phyloP scores from a whole-genome alignment of 1,140 invertebrate genomes.

The Belonocnema kinseyi region DNA sequence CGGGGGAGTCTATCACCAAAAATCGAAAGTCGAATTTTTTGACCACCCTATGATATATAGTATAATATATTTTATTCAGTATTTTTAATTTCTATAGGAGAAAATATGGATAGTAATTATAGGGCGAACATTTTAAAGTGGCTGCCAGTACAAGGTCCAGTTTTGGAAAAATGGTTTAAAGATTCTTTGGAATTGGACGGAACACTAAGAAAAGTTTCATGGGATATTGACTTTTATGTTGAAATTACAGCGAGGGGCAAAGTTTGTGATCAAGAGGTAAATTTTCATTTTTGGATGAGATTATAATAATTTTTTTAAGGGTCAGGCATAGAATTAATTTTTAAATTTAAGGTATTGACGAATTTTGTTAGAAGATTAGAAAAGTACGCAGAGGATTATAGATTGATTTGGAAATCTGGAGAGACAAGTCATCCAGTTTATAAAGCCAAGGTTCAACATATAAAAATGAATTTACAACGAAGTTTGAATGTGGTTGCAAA shows the following conservation, averaged over 20 bases:
- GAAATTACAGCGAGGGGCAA: conserved; percentile 37
- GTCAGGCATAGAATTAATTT: neutral
- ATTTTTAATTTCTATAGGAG: neutral
- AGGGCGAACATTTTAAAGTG: conserved; percentile 18
- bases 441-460: conserved; percentile 56
- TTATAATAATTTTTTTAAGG: neutral
- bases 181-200: conserved; percentile 19
- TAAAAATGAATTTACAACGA: conserved; percentile 48
- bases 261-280: conserved; percentile 48
- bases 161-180: conserved; percentile 27
- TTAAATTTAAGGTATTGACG: conserved; percentile 41
- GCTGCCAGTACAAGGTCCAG: conserved; percentile 1
- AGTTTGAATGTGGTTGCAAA: conserved; percentile 58
- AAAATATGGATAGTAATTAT: conserved; percentile 20
- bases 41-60: too few species aligned
- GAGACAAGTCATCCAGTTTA: conserved; percentile 51
- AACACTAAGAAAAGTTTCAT: conserved; percentile 9
- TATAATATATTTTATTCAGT: neutral
- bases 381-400: conserved; percentile 48
- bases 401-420: conserved; percentile 31
- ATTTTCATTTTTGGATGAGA: neutral
- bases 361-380: conserved; percentile 43
- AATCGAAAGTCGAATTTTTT: too few species aligned
- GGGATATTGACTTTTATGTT: conserved; percentile 14
- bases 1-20: too few species aligned